phyloP scores from a whole-genome alignment of 2,797 vertebrate genomes.

The Margarornis squamiger region DNA sequence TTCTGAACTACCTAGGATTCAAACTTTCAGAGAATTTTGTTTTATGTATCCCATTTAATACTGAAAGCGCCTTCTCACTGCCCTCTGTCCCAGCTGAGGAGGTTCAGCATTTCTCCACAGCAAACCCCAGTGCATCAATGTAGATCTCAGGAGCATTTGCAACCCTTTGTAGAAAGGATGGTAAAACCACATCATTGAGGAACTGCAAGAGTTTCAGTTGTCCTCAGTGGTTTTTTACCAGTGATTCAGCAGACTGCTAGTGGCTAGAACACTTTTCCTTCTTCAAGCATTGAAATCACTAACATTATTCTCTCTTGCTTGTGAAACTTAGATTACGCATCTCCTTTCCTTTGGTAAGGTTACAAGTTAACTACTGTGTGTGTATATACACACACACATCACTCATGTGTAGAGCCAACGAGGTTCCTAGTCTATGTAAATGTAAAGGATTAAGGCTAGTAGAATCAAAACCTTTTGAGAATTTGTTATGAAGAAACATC shows the following conservation, averaged over 20 bases:
- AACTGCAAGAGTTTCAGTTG: neutral
- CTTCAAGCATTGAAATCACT: neutral
- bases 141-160: neutral
- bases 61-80: neutral
- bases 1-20: neutral
- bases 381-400: no score
- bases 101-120: neutral
- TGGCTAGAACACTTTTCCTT: neutral
- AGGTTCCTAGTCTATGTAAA: neutral
- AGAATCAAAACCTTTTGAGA: neutral
- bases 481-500: neutral
- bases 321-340: neutral
- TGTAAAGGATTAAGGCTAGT: neutral
- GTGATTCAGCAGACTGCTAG: neutral
- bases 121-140: neutral
- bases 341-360: neutral
- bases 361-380: neutral
- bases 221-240: neutral
- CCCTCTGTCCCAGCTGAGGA: neutral
- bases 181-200: neutral
- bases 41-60: neutral
- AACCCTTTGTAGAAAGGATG: neutral
- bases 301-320: neutral
- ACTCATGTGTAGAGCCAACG: neutral
- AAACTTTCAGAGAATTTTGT: neutral